These are phyloP conservation scores for Chironex yamaguchii DNA, from an alignment of 30 jellyfish, hydroid and myxozoan species.

Conservation along the genomic window DNA sequence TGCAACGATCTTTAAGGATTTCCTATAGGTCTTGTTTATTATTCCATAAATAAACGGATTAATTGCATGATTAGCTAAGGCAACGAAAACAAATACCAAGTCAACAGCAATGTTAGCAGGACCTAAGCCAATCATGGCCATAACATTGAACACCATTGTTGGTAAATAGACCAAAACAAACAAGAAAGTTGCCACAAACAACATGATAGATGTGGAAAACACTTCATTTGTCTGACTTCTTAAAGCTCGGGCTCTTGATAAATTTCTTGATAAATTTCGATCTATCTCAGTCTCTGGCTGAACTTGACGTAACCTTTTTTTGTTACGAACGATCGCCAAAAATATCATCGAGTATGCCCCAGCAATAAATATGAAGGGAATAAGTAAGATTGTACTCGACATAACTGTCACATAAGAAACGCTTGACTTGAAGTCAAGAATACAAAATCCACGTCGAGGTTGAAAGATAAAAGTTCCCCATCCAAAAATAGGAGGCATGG, in stretches of 20 bases:
- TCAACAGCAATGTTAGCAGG: slow-evolving; percentile 38
- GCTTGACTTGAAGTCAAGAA: slow-evolving; percentile 7
- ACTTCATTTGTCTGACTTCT: no score
- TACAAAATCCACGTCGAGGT: slow-evolving; percentile 33
- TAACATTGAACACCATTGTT: slow-evolving; percentile 13
- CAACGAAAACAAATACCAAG: slow-evolving; percentile 10
- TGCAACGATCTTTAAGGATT: slow-evolving; percentile 35
- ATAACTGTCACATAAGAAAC: neutral
- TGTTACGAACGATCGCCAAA: no score
- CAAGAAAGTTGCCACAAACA: slow-evolving; percentile 20
- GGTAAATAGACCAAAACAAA: slow-evolving; percentile 50
- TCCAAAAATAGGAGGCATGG: slow-evolving; percentile 50
- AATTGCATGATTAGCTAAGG: slow-evolving; percentile 57
- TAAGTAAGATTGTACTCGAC: neutral
- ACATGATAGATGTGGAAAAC: slow-evolving; percentile 26
- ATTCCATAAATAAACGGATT: slow-evolving; percentile 48
- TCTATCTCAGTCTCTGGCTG: no score
- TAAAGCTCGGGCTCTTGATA: no score
- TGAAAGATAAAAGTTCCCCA: slow-evolving; percentile 48
- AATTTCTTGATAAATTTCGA: no score
- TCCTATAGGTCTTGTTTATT: slow-evolving; percentile 50
- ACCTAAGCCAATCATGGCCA: slow-evolving; percentile 5
- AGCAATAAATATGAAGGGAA: slow-evolving; percentile 20
- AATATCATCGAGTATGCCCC: slow-evolving; percentile 26
- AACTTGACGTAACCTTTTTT: no score